Conservation (phyloP, 2,888 invertebrate genomes). For the Troides oblongomaculatus region DNA sequence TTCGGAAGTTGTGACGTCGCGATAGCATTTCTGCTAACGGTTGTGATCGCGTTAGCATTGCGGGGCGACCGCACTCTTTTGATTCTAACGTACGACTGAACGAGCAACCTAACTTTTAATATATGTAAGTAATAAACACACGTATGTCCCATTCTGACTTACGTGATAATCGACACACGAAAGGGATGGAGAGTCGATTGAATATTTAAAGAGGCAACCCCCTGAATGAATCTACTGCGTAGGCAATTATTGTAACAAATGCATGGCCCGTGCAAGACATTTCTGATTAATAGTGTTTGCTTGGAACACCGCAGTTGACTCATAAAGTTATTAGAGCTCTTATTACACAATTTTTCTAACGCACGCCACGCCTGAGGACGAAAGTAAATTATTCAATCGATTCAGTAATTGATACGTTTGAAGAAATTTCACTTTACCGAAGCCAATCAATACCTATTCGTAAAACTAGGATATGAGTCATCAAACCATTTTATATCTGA, state of each 20-base stretch:
- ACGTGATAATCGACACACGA: slow-evolving; percentile 34
- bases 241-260: slow-evolving; percentile 57
- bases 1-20: slow-evolving; percentile 74
- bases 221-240: slow-evolving; percentile 59
- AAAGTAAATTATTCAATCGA: slow-evolving; percentile 55
- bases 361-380: slow-evolving; percentile 43
- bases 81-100: slow-evolving; percentile 61
- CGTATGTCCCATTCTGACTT: slow-evolving; percentile 43
- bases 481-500: neutral
- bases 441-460: slow-evolving; percentile 39
- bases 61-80: slow-evolving; percentile 62
- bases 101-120: slow-evolving; percentile 27
- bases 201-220: slow-evolving; percentile 65
- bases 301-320: slow-evolving; percentile 44
- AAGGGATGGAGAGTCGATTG: slow-evolving; percentile 51
- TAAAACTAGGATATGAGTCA: slow-evolving; percentile 31
- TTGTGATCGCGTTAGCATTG: slow-evolving; percentile 65
- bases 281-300: slow-evolving; percentile 59
- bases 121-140: slow-evolving; percentile 37
- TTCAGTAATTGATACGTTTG: slow-evolving; percentile 62
- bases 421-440: slow-evolving; percentile 47
- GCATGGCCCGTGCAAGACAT: slow-evolving; percentile 56
- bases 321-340: slow-evolving; percentile 57
- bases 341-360: slow-evolving; percentile 52
- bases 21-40: slow-evolving; percentile 74